Evolutionary conservation across 2,888 invertebrate genomes (phyloP).

Genomic region (Hyalella azteca): DNA sequence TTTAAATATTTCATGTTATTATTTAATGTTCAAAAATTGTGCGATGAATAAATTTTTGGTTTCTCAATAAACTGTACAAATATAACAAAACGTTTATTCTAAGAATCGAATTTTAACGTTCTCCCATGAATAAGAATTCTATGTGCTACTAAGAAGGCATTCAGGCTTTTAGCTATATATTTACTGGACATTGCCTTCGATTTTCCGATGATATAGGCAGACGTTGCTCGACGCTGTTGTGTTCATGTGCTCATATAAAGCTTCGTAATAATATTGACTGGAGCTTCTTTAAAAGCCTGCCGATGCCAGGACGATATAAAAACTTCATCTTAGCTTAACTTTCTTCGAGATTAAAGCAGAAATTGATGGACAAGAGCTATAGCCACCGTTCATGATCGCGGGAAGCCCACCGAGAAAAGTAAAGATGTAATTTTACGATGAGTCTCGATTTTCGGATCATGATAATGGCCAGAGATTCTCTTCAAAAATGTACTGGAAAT

Average conservation of each 20-base stretch:
- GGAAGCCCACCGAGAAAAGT: background rate
- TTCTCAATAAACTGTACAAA: too few relatives aligned
- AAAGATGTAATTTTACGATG: conserved; percentile 6
- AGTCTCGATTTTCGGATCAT: background rate
- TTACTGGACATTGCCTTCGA: too few relatives aligned
- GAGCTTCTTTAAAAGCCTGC: background rate
- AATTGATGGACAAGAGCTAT: conserved; percentile 10
- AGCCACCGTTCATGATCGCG: conserved; percentile 2
- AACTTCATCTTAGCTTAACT: conserved; percentile 21
- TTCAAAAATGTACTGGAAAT: background rate
- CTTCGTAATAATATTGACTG: background rate
- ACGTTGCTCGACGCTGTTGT: background rate
- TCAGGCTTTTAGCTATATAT: too few relatives aligned
- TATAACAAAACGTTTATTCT: too few relatives aligned
- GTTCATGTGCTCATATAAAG: background rate
- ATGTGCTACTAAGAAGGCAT: too few relatives aligned
- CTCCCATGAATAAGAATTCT: too few relatives aligned
- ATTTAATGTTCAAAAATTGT: too few relatives aligned
- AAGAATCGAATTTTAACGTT: too few relatives aligned
- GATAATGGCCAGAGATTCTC: conserved; percentile 2
- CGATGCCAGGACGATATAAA: background rate
- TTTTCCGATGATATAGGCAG: too few relatives aligned
- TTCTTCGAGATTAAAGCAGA: conserved; percentile 18
- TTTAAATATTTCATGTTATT: too few relatives aligned
- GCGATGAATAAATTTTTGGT: too few relatives aligned